A percentile compares a stretch with the other conserved stretches of the same genome.
phyloP scores from a whole-genome alignment of 2,797 vertebrate genomes.

The Garrulus glandarius region DNA sequence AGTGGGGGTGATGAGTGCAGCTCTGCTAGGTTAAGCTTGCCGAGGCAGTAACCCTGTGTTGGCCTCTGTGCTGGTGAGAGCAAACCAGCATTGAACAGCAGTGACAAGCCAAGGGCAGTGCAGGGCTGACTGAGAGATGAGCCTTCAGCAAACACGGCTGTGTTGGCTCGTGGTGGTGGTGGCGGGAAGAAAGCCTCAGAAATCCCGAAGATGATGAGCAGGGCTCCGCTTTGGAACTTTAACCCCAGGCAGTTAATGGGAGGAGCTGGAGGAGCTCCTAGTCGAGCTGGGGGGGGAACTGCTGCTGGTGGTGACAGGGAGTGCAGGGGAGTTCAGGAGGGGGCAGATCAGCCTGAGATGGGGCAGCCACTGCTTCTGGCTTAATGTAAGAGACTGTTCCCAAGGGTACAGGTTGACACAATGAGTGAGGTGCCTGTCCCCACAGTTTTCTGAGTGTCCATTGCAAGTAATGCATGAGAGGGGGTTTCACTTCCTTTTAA shows the following conservation, averaged over 20 bases:
- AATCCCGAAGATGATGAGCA: accelerated
- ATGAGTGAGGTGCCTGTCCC: neutral
- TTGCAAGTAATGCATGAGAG: neutral
- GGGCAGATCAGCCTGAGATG: neutral
- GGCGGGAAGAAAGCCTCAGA: neutral
- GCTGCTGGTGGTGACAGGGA: neutral
- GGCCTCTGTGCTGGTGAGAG: neutral
- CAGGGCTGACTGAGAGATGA: neutral
- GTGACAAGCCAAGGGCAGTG: neutral
- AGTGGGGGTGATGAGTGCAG: neutral
- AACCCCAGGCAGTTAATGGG: neutral
- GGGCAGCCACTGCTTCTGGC: neutral
- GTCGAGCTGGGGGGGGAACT: accelerated
- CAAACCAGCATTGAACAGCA: neutral
- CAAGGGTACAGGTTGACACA: neutral
- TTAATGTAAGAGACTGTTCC: neutral
- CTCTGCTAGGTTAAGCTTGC: neutral
- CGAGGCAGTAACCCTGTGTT: neutral
- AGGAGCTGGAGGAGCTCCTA: neutral
- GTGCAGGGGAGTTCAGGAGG: neutral
- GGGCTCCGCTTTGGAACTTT: neutral
- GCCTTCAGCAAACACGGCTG: neutral
- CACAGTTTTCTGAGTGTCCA: neutral
- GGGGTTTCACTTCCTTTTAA: neutral
- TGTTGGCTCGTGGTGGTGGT: neutral